Evolutionary conservation across 2,113 vertebrate genomes (phyloP).

Genomic region (Periophthalmodon schlosseri): DNA sequence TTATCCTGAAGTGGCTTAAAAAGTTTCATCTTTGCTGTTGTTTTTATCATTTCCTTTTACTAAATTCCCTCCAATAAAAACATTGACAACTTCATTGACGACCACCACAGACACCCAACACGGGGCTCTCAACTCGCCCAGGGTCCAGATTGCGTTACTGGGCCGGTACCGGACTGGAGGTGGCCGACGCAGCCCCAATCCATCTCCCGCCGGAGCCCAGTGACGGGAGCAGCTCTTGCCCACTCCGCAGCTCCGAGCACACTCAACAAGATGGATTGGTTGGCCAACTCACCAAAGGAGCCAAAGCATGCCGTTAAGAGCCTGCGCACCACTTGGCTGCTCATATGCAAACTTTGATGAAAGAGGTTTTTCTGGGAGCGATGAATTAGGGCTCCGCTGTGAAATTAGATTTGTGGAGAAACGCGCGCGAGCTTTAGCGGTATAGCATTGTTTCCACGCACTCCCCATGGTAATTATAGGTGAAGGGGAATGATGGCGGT

Average conservation of each 20-base stretch:
- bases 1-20: too few relatives aligned
- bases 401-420: slow-evolving; percentile 74
- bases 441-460: slow-evolving; percentile 63
- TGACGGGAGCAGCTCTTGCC: slow-evolving; percentile 81
- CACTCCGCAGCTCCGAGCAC: slow-evolving; percentile 79
- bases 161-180: slow-evolving; percentile 78
- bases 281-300: slow-evolving; percentile 83
- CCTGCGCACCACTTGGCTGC: slow-evolving; percentile 82
- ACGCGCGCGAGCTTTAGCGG: slow-evolving; percentile 62
- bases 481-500: slow-evolving; percentile 40
- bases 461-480: slow-evolving; percentile 27
- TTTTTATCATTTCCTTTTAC: too few relatives aligned
- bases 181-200: slow-evolving; percentile 79
- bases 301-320: slow-evolving; percentile 83
- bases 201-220: slow-evolving; percentile 91
- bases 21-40: too few relatives aligned
- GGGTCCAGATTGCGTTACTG: slow-evolving; percentile 80
- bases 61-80: too few relatives aligned
- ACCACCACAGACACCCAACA: slow-evolving; percentile 53
- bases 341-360: slow-evolving; percentile 86
- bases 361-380: slow-evolving; percentile 81
- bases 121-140: slow-evolving; percentile 57
- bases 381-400: slow-evolving; percentile 76
- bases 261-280: slow-evolving; percentile 86
- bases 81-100: slow-evolving; percentile 48